phyloP scores from a whole-genome alignment of 64 coral and sea anemone genomes.

The Porites lutea region DNA sequence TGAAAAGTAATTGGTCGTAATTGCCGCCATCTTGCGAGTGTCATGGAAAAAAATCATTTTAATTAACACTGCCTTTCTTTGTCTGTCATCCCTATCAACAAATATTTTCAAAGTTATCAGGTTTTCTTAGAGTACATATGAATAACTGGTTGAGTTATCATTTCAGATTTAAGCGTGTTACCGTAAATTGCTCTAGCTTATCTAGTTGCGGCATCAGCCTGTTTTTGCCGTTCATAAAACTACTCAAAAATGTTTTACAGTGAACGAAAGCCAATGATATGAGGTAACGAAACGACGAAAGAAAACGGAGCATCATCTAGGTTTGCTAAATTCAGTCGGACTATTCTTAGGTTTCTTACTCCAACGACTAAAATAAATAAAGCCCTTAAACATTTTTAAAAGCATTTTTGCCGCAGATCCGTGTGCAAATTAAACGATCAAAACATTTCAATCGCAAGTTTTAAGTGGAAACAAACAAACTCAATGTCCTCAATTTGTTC shows the following conservation, averaged over 20 bases:
- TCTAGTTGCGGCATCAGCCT: background rate
- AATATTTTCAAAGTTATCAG: slow-evolving; percentile 86
- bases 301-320: background rate
- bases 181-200: background rate
- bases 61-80: slow-evolving; percentile 93
- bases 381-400: background rate
- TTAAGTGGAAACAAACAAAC: slow-evolving; percentile 34
- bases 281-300: background rate
- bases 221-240: background rate
- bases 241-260: slow-evolving; percentile 10
- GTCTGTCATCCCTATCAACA: slow-evolving; percentile 80
- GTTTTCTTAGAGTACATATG: slow-evolving; percentile 76
- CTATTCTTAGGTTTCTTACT: background rate
- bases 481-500: background rate
- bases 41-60: slow-evolving; percentile 88
- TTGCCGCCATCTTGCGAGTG: slow-evolving; percentile 93
- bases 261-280: background rate
- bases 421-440: slow-evolving; percentile 31
- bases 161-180: slow-evolving; percentile 45
- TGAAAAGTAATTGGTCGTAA: slow-evolving; percentile 95
- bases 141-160: slow-evolving; percentile 70
- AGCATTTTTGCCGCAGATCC: slow-evolving; percentile 3
- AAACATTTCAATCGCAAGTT: slow-evolving; percentile 37
- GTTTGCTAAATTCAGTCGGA: background rate
- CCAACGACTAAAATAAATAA: slow-evolving; percentile 13